A percentile compares a stretch with the other conserved stretches of the same genome.
Evolutionary conservation across 2,797 vertebrate genomes (phyloP).

Genomic region (Ctenopoma multispine): DNA sequence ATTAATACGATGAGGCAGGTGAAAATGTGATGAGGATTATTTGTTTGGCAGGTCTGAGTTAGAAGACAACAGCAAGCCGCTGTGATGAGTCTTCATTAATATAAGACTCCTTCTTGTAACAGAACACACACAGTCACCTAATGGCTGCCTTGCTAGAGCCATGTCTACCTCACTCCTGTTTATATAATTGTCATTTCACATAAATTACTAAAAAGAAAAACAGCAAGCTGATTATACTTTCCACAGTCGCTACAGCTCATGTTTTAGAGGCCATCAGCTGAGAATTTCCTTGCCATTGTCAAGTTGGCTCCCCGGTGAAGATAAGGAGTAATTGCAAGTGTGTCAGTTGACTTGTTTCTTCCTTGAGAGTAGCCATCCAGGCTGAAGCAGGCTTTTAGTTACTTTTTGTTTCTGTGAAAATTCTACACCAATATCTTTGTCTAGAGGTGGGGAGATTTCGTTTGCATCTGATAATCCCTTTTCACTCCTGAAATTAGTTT

Average conservation of each 20-base stretch:
- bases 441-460: slow-evolving; percentile 73
- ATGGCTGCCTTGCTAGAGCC: slow-evolving; percentile 17
- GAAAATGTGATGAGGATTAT: slow-evolving; percentile 58
- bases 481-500: slow-evolving; percentile 82
- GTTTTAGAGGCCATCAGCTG: slow-evolving; percentile 64
- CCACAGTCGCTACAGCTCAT: slow-evolving; percentile 54
- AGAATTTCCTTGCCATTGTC: slow-evolving; percentile 73
- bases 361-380: slow-evolving; percentile 68
- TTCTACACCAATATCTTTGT: slow-evolving; percentile 76
- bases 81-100: slow-evolving; percentile 67
- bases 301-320: slow-evolving; percentile 55
- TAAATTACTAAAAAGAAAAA: slow-evolving; percentile 47
- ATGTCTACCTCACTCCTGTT: slow-evolving; percentile 15
- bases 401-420: slow-evolving; percentile 70
- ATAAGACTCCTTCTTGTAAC: slow-evolving; percentile 54
- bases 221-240: slow-evolving; percentile 59
- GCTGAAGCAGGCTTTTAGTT: slow-evolving; percentile 64
- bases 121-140: slow-evolving; percentile 11
- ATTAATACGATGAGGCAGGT: slow-evolving; percentile 49
- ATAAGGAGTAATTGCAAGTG: slow-evolving; percentile 81
- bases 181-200: slow-evolving; percentile 55
- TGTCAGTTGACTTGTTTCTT: slow-evolving; percentile 67
- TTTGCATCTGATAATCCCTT: slow-evolving; percentile 79
- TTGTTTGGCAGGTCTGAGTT: slow-evolving; percentile 65
- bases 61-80: slow-evolving; percentile 41